phyloP scores from a whole-genome alignment of 2,888 invertebrate species.

The Leucozona laternaria region DNA sequence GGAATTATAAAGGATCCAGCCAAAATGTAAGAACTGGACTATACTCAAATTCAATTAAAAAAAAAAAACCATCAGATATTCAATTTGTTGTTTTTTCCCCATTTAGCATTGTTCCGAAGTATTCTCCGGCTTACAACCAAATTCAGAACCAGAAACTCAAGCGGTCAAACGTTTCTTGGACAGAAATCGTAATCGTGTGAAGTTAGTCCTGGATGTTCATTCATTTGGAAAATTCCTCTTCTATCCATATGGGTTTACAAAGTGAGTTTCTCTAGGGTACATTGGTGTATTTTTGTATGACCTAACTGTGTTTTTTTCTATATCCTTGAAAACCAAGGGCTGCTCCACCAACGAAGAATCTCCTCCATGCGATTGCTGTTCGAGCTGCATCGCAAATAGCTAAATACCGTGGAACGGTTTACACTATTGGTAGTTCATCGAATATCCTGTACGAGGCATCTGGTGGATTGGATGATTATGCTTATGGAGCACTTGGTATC shows the following conservation, averaged over 20 bases:
- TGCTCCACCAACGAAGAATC: slow-evolving; percentile 80
- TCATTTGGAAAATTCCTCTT: slow-evolving; percentile 83
- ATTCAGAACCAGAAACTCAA: slow-evolving; percentile 82
- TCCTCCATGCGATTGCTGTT: slow-evolving; percentile 81
- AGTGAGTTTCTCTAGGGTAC: slow-evolving; percentile 77
- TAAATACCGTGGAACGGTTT: slow-evolving; percentile 83
- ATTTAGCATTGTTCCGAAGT: slow-evolving; percentile 82
- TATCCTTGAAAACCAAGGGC: slow-evolving; percentile 77
- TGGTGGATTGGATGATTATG: slow-evolving; percentile 89
- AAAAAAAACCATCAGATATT: not conserved
- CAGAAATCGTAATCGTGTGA: slow-evolving; percentile 82
- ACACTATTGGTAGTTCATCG: slow-evolving; percentile 85
- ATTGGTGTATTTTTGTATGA: slow-evolving; percentile 1
- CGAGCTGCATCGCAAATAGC: slow-evolving; percentile 82
- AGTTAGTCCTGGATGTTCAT: slow-evolving; percentile 83
- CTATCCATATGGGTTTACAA: slow-evolving; percentile 83
- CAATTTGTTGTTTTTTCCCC: not conserved
- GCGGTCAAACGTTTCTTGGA: slow-evolving; percentile 81
- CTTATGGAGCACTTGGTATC: slow-evolving; percentile 85
- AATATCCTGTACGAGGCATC: slow-evolving; percentile 85
- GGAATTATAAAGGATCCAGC: slow-evolving; percentile 86
- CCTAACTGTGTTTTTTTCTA: slow-evolving; percentile 7
- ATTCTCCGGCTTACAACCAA: slow-evolving; percentile 81
- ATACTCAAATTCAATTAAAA: not conserved
- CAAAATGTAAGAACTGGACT: slow-evolving; percentile 80